Evolutionary conservation across 2,888 invertebrate genomes (phyloP).

Genomic region (Allacma fusca): DNA sequence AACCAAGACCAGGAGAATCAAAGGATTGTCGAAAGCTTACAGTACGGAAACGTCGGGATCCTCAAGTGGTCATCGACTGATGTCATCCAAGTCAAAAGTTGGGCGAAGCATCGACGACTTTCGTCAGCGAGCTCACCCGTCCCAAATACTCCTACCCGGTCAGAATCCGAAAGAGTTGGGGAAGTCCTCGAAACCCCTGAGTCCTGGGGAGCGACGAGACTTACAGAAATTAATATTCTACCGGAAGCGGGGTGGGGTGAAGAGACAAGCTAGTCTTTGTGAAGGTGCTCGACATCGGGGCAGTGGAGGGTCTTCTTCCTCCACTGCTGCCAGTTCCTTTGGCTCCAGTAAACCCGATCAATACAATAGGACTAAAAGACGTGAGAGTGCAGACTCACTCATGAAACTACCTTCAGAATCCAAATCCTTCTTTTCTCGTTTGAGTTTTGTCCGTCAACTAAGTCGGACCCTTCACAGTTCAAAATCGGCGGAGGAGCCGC

Average conservation of each 20-base stretch:
- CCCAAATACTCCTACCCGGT: background rate
- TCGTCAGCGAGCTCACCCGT: constrained; percentile 25
- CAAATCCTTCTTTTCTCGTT: constrained; percentile 58
- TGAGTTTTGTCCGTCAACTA: constrained; percentile 58
- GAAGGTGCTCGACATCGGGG: constrained; percentile 43
- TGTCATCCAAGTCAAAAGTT: constrained; percentile 37
- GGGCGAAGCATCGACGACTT: constrained; percentile 57
- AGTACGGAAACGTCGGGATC: constrained; percentile 55
- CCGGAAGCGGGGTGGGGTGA: constrained; percentile 48
- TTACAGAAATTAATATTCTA: constrained; percentile 53
- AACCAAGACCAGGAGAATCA: constrained; percentile 58
- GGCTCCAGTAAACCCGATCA: constrained; percentile 1
- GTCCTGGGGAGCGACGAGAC: constrained; percentile 56
- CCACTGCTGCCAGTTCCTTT: constrained; percentile 10
- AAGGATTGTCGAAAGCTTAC: constrained; percentile 60
- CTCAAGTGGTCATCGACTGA: background rate
- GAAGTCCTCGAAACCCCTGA: constrained; percentile 36
- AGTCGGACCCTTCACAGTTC: constrained; percentile 42
- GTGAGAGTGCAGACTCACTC: constrained; percentile 59
- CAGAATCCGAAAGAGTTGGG: constrained; percentile 4
- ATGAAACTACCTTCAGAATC: constrained; percentile 36
- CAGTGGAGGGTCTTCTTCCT: constrained; percentile 5
- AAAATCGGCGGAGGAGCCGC: background rate
- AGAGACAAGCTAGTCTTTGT: constrained; percentile 58
- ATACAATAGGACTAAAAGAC: constrained; percentile 43